phyloP scores from a whole-genome alignment of 2,113 vertebrate genomes.

The Stercorarius parasiticus region DNA sequence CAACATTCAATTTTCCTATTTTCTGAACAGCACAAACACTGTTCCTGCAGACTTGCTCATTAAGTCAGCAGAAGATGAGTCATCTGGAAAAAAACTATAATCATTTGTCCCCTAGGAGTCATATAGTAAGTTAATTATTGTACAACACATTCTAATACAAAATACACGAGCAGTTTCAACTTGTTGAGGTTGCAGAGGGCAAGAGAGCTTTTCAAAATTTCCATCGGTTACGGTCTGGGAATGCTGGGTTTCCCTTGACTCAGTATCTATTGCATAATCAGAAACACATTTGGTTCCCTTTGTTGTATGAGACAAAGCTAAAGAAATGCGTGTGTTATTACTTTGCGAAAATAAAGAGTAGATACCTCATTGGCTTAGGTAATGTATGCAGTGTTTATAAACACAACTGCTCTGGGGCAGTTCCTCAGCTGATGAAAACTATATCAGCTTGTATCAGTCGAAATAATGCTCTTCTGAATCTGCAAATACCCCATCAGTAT shows the following conservation, averaged over 20 bases:
- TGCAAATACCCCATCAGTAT: not conserved
- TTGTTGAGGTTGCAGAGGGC: conserved; percentile 23
- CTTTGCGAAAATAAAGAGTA: conserved; percentile 5
- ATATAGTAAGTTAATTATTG: conserved; percentile 49
- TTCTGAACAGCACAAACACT: not conserved
- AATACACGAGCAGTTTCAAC: not conserved
- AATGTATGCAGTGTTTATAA: not conserved
- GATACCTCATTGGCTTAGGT: not conserved
- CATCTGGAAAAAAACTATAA: conserved; percentile 34
- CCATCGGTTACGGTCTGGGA: conserved; percentile 24
- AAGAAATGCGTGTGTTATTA: conserved; percentile 11
- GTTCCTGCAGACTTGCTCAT: not conserved
- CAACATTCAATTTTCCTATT: not conserved
- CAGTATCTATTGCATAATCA: conserved; percentile 1
- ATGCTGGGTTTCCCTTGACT: conserved; percentile 44
- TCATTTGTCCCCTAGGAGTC: conserved; percentile 23
- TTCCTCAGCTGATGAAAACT: not conserved
- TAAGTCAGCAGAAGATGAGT: conserved; percentile 48
- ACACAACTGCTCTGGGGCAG: not conserved
- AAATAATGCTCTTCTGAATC: not conserved
- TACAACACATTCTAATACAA: conserved; percentile 35
- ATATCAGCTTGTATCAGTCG: not conserved
- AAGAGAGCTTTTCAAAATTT: conserved; percentile 41
- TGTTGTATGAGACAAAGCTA: conserved; percentile 20
- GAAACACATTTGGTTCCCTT: conserved; percentile 35